Base-by-base conservation (phyloP, 2,888 invertebrate species). In the Coecobrya sp. region DNA sequence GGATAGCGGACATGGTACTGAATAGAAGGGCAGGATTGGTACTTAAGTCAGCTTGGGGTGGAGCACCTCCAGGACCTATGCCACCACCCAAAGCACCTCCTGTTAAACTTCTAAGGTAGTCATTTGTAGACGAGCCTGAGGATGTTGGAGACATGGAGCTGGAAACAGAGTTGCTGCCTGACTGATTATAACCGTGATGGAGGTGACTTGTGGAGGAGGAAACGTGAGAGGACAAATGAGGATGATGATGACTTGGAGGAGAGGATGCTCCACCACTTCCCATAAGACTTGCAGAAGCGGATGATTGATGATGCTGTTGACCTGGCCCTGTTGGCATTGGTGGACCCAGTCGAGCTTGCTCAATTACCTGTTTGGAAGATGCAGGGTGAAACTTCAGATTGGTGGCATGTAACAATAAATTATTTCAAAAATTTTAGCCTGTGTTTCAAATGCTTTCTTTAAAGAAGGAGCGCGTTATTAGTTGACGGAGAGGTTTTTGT, bases 311-410 rank as follows among this genome's bases (percentile, higher is more conserved):
- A 30, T 30, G 86, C 30, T 30, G 81, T n/a, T 30, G 30, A 42
- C 96, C 96, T 10, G 84, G 95, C 97, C 97, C 94, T 97, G n/a
- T n/a, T n/a, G 96, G 5, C 97, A 97, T 95, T 97, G 97, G 92
- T 97, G 97, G 92, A 96, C 85, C 81, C 11, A 91, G 96, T 0
- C 99, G 97, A 0, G 99, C 99, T 19, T 97, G 97, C 95, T 99
- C 99, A 94, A 99, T 99, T 13, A 99, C 94, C 95, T 95, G 45
- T 19, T n/a, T n/a, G 22, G 13, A 49, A 79, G n/a, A 79, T 25
- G 79, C 79, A 79, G 25, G 49, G 49, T 11, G 42, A 70, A 42
- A 36, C 8, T 27, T 27, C 22, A 62, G 13, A 70, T 42, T 55
- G 19, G 1, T 19, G 55, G 19, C 19, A 55, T 36, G 36, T 7